A percentile compares a stretch with the other conserved stretches of the same genome.
Conservation (phyloP, 2,888 invertebrate species). For the Trichogramma dendrolimi region DNA sequence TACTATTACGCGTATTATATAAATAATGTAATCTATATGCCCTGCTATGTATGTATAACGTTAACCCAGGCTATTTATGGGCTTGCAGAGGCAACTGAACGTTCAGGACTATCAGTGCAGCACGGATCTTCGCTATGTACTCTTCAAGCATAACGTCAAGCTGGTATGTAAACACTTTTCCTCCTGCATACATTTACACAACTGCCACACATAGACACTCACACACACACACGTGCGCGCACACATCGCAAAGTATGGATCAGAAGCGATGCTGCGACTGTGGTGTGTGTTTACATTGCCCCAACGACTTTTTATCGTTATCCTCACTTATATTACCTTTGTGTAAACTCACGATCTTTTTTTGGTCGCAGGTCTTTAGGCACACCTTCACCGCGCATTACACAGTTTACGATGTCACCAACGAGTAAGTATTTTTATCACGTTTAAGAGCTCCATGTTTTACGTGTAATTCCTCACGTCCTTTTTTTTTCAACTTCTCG, state of each 20-base stretch:
- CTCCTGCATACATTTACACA: too few relatives aligned
- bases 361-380: constrained; percentile 70
- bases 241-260: neutral
- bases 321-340: neutral
- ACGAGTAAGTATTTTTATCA: constrained; percentile 67
- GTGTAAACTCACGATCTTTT: constrained; percentile 12
- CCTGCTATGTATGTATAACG: too few relatives aligned
- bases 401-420: constrained; percentile 86
- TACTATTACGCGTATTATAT: too few relatives aligned
- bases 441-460: too few relatives aligned
- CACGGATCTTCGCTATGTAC: constrained; percentile 78
- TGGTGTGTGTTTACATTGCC: neutral
- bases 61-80: constrained; percentile 20
- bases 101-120: constrained; percentile 84
- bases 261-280: neutral
- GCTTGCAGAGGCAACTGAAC: constrained; percentile 76
- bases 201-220: neutral
- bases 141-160: constrained; percentile 85
- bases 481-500: neutral
- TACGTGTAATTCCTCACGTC: too few relatives aligned
- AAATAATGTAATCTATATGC: too few relatives aligned
- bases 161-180: constrained; percentile 60
- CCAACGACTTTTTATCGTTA: neutral
- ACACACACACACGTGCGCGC: neutral
- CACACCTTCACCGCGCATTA: constrained; percentile 84